phyloP scores from a whole-genome alignment of 2,888 invertebrate genomes.

The Xanthorhoe designata region DNA sequence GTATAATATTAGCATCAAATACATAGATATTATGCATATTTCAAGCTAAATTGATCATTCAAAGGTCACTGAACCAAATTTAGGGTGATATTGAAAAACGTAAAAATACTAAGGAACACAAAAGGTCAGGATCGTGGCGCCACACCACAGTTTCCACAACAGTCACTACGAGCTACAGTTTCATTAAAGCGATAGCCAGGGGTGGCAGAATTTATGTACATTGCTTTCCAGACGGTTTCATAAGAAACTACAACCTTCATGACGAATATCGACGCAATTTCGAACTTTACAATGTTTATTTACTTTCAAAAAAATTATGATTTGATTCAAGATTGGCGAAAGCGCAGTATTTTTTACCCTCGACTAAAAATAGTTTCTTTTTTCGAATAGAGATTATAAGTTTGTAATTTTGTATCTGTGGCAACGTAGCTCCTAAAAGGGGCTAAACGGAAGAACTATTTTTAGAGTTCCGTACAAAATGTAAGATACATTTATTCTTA shows the following conservation, averaged over 20 bases:
- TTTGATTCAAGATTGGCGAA: no score
- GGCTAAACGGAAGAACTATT: no score
- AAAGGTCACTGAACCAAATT: not conserved
- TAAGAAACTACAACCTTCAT: not conserved
- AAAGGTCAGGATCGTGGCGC: conserved; percentile 5
- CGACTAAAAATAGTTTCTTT: no score
- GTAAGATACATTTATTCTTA: no score
- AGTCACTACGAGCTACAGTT: conserved; percentile 12
- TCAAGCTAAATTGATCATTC: no score
- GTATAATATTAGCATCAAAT: not conserved
- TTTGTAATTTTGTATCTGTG: no score
- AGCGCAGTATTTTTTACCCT: no score
- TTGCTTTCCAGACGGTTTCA: conserved; percentile 16
- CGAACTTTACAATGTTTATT: not conserved
- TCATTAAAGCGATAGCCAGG: conserved; percentile 25
- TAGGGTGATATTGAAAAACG: not conserved
- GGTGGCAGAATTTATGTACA: conserved; percentile 28
- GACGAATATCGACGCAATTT: not conserved
- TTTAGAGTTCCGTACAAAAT: no score
- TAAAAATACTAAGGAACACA: not conserved
- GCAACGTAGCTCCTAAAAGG: no score
- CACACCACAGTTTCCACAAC: conserved; percentile 8
- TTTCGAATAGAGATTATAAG: no score
- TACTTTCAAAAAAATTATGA: no score
- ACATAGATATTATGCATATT: no score